These are phyloP conservation scores for Anoplolepis gracilipes DNA, from an alignment of 1,140 invertebrate species.

Conservation along the genomic window DNA sequence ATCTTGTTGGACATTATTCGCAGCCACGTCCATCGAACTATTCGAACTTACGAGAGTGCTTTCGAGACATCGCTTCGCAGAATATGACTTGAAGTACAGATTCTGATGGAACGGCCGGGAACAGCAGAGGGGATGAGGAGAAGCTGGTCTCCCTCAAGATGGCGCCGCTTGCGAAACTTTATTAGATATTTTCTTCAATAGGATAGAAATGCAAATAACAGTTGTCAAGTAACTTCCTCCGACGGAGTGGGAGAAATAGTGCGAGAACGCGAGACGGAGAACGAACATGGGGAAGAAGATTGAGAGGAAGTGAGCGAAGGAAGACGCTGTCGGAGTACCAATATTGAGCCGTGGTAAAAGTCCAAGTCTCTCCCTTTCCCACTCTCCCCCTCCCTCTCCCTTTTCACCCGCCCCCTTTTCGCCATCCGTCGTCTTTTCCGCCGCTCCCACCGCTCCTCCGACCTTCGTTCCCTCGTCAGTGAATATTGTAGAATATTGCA, in stretches of 20 bases:
- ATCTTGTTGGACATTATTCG: conserved; percentile 34
- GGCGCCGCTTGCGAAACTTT: conserved; percentile 77
- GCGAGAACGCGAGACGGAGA: conserved; percentile 46
- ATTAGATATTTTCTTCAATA: conserved; percentile 83
- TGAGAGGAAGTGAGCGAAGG: conserved; percentile 68
- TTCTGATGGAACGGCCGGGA: conserved; percentile 57
- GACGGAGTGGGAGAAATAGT: conserved; percentile 60
- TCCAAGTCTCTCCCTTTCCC: conserved; percentile 67
- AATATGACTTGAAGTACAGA: conserved; percentile 65
- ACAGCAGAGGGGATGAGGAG: neutral
- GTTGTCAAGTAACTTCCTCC: conserved; percentile 80
- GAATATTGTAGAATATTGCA: conserved; percentile 79
- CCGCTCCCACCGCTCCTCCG: conserved; percentile 52
- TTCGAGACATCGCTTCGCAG: conserved; percentile 32
- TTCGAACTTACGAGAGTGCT: conserved; percentile 56
- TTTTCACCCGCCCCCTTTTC: conserved; percentile 2
- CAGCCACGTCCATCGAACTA: conserved; percentile 62
- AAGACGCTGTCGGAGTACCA: conserved; percentile 75
- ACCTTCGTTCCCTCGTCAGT: conserved; percentile 69
- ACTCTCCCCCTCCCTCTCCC: conserved; percentile 4
- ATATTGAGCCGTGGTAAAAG: conserved; percentile 82
- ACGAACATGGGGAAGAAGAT: conserved; percentile 62
- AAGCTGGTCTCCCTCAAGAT: conserved; percentile 65
- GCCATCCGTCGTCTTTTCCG: conserved; percentile 58
- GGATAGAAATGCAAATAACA: conserved; percentile 82